phyloP scores from a whole-genome alignment of 2,797 vertebrate species.

The Mormyrops boulengeri region DNA sequence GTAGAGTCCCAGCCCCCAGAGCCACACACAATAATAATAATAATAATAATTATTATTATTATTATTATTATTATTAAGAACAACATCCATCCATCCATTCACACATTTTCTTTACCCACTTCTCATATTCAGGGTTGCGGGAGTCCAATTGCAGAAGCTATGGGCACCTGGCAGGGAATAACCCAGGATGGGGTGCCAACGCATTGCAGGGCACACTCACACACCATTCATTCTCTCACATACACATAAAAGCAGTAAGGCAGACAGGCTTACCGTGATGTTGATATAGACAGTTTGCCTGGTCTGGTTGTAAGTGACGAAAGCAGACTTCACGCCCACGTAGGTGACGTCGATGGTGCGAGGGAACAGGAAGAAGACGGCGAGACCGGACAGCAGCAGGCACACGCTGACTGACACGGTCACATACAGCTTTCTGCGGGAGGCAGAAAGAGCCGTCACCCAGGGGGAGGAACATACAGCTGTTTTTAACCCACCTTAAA shows the following conservation, averaged over 20 bases:
- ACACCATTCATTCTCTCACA: neutral
- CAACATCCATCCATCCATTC: neutral
- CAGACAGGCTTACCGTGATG: slow-evolving; percentile 71
- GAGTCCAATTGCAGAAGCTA: neutral
- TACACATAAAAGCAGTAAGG: neutral
- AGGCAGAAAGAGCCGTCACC: neutral
- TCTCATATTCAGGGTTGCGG: neutral
- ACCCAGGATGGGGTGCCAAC: neutral
- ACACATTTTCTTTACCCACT: neutral
- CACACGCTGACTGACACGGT: slow-evolving; percentile 83
- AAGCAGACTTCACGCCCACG: slow-evolving; percentile 86
- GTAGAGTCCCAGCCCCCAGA: neutral
- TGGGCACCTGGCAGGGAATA: neutral
- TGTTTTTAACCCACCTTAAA: neutral
- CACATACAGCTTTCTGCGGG: slow-evolving; percentile 87
- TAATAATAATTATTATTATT: neutral
- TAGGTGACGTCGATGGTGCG: slow-evolving; percentile 90
- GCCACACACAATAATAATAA: neutral
- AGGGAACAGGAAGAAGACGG: slow-evolving; percentile 94
- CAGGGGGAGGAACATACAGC: neutral
- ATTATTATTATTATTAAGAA: neutral
- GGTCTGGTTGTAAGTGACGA: slow-evolving; percentile 73
- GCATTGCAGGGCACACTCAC: neutral
- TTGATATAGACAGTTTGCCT: slow-evolving; percentile 86
- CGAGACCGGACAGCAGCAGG: slow-evolving; percentile 85